Base-by-base conservation (phyloP, 2,888 invertebrate species). In the Mayetiola destructor region DNA sequence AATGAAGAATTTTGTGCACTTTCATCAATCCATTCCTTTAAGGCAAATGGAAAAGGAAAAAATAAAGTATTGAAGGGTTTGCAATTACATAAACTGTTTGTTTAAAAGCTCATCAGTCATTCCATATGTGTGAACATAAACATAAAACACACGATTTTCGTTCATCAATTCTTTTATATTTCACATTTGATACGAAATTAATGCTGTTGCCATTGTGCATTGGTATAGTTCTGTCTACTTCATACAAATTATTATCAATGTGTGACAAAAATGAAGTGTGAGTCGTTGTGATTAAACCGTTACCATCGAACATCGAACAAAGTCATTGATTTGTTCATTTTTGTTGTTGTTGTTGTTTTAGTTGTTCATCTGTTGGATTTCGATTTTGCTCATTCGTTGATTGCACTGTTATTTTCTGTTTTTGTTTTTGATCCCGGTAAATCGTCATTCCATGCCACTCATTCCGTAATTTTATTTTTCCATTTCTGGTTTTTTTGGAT, bases 61-160 rank as follows among this genome's bases (percentile, higher is more conserved):
- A 36, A 16, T 9, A 16, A 36, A 16, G 3, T 12, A 36, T 12
- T 9, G 23, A 42, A 23, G 21, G 23, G 16, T 21, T 6, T 21
- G 42, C 42, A 21, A 42, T 42, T 21, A 42, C 23, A 23, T 42
- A 14, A 23, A 42, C 42, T 42, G 42, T 42, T 42, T 42, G 42
- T 42, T 42, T 23, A 42, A 42, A 23, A 42, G 42, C 42, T 42
- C 42, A 42, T 42, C 42, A 42, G 42, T 42, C 42, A 42, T 42
- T 23, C n/a, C n/a, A n/a, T n/a, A n/a, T 21, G 14, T 42, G 23
- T 21, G 18, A 40, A 39, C 42, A 14, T 23, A 42, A 42, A 23
- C n/a, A n/a, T n/a, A n/a, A n/a, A n/a, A n/a, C n/a, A n/a, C n/a
- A 42, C 42, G 42, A 21, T 42, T 42, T 42, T 21, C 21, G 12